A percentile compares a stretch with the other conserved stretches of the same genome.
Evolutionary conservation across 2,797 vertebrate genomes (phyloP).

Genomic region (Cyprinodon diabolis): DNA sequence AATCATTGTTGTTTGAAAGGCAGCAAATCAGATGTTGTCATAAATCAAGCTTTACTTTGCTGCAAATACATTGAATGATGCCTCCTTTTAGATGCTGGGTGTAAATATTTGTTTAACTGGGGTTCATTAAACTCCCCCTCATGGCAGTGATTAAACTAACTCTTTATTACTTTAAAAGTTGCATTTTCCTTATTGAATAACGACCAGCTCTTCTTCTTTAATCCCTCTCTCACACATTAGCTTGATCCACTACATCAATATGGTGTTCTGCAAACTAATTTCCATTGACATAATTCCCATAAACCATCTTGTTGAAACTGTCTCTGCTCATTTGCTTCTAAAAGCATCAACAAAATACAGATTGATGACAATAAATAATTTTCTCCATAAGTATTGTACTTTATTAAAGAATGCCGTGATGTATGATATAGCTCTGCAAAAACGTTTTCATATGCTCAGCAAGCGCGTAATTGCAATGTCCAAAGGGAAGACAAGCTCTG

Average conservation of each 20-base stretch:
- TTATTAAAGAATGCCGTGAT: not conserved
- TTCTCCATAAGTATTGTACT: not conserved
- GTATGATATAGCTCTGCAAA: not conserved
- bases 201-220: not conserved
- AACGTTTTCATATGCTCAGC: not conserved
- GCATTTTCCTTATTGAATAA: not conserved
- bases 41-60: constrained; percentile 28
- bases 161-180: not conserved
- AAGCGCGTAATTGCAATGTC: no score
- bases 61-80: constrained; percentile 18
- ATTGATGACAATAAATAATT: not conserved
- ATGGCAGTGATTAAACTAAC: not conserved
- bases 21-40: constrained; percentile 46
- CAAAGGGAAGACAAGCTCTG: no score
- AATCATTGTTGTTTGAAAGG: constrained; percentile 30
- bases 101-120: constrained; percentile 18
- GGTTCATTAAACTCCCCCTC: not conserved
- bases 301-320: not conserved
- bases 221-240: not conserved
- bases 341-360: no score
- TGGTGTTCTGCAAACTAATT: not conserved
- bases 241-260: not conserved
- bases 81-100: constrained; percentile 12
- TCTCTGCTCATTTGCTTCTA: not conserved
- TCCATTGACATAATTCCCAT: not conserved